phyloP scores from a whole-genome alignment of 2,888 invertebrate genomes.

The Smittia aterrima region DNA sequence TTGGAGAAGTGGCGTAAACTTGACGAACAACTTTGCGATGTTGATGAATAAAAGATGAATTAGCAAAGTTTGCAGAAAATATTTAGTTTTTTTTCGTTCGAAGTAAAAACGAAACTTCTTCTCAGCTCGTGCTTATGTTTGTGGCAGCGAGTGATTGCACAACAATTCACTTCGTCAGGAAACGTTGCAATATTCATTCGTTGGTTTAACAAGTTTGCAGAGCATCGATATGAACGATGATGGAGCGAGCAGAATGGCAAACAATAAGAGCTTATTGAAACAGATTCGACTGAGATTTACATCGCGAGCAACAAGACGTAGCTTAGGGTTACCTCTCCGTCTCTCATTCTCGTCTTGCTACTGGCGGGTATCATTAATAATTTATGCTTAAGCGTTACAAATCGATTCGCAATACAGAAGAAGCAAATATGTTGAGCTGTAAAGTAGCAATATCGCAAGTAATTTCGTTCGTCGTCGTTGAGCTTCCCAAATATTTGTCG shows the following conservation, averaged over 20 bases:
- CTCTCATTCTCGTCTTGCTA: background rate
- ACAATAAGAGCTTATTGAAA: background rate
- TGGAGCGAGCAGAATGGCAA: background rate
- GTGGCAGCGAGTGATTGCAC: conserved; percentile 12
- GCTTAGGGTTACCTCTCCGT: background rate
- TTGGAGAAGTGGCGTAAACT: background rate
- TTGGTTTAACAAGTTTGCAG: background rate
- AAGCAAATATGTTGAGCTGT: background rate
- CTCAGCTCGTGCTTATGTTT: background rate
- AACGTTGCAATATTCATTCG: conserved; percentile 5
- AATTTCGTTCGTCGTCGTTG: background rate
- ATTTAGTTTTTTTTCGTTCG: no score
- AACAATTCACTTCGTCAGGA: background rate
- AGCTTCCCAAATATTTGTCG: conserved; percentile 5
- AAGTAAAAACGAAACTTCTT: background rate
- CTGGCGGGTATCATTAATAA: background rate
- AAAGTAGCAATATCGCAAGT: background rate
- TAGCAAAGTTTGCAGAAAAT: background rate
- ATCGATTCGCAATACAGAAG: background rate
- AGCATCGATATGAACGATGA: background rate
- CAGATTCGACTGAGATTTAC: background rate
- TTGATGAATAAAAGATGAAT: background rate
- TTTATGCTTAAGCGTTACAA: background rate
- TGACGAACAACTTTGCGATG: background rate
- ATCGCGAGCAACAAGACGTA: background rate